phyloP scores from a whole-genome alignment of 2,797 vertebrate species.

The Sebastes nivosus region DNA sequence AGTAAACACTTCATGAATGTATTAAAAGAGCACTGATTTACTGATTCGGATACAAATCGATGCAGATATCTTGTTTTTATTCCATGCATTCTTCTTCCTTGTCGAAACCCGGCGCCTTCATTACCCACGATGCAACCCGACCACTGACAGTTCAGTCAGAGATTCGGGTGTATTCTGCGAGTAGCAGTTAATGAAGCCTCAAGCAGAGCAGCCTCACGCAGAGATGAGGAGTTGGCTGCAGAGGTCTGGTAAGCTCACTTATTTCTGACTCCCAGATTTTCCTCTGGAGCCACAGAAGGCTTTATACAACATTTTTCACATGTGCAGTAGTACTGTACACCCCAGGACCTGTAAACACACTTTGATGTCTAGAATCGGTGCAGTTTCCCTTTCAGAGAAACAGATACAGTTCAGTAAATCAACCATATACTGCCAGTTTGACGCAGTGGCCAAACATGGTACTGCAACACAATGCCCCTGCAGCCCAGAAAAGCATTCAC shows the following conservation, averaged over 20 bases:
- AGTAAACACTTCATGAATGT: not conserved
- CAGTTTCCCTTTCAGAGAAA: not conserved
- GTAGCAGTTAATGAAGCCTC: not conserved
- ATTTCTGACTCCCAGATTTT: not conserved
- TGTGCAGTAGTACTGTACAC: not conserved
- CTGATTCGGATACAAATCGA: not conserved
- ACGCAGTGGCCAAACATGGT: not conserved
- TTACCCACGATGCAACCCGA: not conserved
- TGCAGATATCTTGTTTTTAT: not conserved
- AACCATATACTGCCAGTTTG: not conserved
- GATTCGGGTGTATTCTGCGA: not conserved
- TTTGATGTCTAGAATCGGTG: not conserved
- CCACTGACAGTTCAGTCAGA: not conserved
- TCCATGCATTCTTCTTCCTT: not conserved
- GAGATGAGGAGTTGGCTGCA: not conserved
- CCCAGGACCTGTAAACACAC: not conserved
- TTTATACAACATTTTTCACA: not conserved
- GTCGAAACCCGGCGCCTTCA: not conserved
- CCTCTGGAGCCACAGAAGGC: not conserved
- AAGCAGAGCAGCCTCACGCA: not conserved
- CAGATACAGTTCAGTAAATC: not conserved
- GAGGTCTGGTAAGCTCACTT: not conserved
- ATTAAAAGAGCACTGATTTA: not conserved
- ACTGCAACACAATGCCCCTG: not conserved
- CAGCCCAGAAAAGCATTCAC: not conserved